Conservation (phyloP, 2,888 invertebrate genomes). For the Eristalis pertinax region DNA sequence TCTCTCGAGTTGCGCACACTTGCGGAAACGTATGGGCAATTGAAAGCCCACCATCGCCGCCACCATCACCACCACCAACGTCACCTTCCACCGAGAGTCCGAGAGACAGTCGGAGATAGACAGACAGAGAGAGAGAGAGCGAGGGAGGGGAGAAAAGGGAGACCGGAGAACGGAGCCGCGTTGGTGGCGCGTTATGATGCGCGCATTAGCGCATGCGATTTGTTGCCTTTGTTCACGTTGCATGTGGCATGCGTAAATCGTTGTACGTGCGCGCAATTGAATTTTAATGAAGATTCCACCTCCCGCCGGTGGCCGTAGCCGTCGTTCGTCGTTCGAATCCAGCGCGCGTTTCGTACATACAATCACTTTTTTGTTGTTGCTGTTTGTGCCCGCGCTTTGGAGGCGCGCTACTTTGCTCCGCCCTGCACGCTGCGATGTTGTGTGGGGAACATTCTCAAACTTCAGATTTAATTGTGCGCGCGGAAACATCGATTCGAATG, state of each 20-base stretch:
- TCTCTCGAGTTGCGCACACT: conserved; percentile 61
- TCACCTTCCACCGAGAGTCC: background rate
- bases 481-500: conserved; percentile 60
- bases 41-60: conserved; percentile 60
- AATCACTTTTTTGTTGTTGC: conserved; percentile 1
- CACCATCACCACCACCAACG: conserved; percentile 10
- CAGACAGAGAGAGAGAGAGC: background rate
- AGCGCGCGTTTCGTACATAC: background rate
- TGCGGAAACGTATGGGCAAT: conserved; percentile 71
- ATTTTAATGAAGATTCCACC: conserved; percentile 71
- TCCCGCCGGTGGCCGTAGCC: conserved; percentile 32
- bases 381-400: background rate
- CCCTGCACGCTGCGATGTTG: conserved; percentile 30
- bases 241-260: conserved; percentile 72
- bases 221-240: conserved; percentile 72
- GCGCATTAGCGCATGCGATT: conserved; percentile 71
- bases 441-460: background rate
- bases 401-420: conserved; percentile 52
- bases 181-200: conserved; percentile 71
- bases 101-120: background rate
- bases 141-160: no score
- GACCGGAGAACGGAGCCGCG: background rate
- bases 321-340: background rate
- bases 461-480: conserved; percentile 64
- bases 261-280: conserved; percentile 72